These are phyloP conservation scores for Martes martes DNA, from an alignment of 2,113 vertebrate genomes.

Conservation along the genomic window DNA sequence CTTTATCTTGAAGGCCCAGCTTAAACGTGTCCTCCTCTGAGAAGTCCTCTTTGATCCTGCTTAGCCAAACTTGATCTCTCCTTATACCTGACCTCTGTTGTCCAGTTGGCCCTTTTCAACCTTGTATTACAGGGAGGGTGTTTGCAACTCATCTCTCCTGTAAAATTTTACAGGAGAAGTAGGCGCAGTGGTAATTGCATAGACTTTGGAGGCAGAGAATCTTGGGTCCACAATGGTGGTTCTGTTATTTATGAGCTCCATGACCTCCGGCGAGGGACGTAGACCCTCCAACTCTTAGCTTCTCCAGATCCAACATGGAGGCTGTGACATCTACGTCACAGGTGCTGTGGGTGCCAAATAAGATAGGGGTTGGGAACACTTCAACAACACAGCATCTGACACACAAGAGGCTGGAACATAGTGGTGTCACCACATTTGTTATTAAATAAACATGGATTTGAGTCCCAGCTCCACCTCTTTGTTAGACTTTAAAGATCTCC, in stretches of 20 bases:
- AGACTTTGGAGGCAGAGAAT: neutral
- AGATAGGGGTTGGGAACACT: neutral
- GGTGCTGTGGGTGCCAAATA: neutral
- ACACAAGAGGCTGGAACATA: neutral
- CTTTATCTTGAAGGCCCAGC: neutral
- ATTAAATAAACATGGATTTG: neutral
- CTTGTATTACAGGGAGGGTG: fast-evolving
- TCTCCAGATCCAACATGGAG: neutral
- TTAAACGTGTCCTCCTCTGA: neutral
- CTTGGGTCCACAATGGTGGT: neutral
- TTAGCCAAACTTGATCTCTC: neutral
- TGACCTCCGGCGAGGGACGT: neutral
- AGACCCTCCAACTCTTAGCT: neutral
- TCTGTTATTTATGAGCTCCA: neutral
- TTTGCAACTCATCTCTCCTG: neutral
- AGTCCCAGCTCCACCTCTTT: neutral
- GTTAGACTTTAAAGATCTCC: neutral
- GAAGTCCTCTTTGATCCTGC: neutral
- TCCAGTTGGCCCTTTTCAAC: neutral
- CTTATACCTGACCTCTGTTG: neutral
- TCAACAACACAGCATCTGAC: neutral
- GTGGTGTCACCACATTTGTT: neutral
- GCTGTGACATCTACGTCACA: neutral
- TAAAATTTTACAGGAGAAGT: neutral
- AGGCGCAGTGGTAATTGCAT: neutral